Base-by-base conservation (phyloP, 2,888 invertebrate genomes). In the Euplexia lucipara region DNA sequence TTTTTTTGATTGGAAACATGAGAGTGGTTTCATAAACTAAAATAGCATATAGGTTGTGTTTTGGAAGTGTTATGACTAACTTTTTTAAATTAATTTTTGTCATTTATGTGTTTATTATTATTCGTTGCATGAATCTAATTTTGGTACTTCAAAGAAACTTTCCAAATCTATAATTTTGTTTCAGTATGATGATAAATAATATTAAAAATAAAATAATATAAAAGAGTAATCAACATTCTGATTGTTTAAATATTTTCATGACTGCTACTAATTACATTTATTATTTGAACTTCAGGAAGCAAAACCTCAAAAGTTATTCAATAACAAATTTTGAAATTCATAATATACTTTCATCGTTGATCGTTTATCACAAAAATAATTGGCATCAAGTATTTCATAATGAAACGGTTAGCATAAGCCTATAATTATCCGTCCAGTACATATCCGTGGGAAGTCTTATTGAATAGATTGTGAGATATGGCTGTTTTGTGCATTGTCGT, bases 391-490 rank as follows among this genome's bases (percentile, higher is more conserved):
- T 51, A 67, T 64, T 70, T 72, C 26, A 42, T 56, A 68, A 56
- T 54, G 45, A 34, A 7, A 45, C 22, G n/a, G 49, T 68, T 70
- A 79, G 39, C 64, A 69, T 56, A 64, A 47, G 26, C n/a, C 41
- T 30, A 9, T 48, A 80, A 63, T 73, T 68, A 70, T 22, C 49
- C n/a, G 63, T 45, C 12, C 20, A 44, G 71, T 70, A 71, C 51
- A 62, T 47, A 62, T 54, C 34, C 78, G 78, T 80, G 79, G 78
- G 79, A 79, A 74, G 10, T 47, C 20, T n/a, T n/a, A 49, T 58
- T 58, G 34, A 61, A 65, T 8, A 61, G 69, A 78, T 80, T n/a
- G 63, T 75, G 48, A 53, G 74, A 75, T 71, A 78, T 44, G 51
- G 5, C 7, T 45, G 48, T 62, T 59, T 56, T 62, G 56, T 63